phyloP scores from a whole-genome alignment of 2,888 invertebrate species.

The Morpho deidamia region DNA sequence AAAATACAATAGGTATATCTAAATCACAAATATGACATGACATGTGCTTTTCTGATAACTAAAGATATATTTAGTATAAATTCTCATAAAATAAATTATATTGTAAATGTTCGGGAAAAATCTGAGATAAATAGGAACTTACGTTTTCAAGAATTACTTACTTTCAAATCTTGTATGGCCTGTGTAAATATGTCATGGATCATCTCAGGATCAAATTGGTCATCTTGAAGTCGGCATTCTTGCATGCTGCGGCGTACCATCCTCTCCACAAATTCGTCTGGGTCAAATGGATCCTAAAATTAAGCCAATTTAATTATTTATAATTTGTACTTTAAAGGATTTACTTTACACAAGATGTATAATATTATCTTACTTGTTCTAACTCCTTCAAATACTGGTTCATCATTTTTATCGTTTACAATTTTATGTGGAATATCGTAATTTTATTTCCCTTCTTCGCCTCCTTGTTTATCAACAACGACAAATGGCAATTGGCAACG shows the following conservation, averaged over 20 bases:
- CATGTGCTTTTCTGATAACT: no score
- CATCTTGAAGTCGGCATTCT: conserved; percentile 81
- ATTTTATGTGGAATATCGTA: not conserved
- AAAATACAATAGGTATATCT: no score
- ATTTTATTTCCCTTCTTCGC: not conserved
- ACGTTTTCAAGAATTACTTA: conserved; percentile 21
- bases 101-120: no score
- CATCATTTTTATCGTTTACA: conserved; percentile 81
- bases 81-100: no score
- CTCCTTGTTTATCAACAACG: conserved; percentile 1
- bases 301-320: not conserved
- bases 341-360: not conserved
- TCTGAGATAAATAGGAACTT: not conserved
- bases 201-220: conserved; percentile 88
- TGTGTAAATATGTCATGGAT: conserved; percentile 95
- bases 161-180: conserved; percentile 89
- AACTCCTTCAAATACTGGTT: conserved; percentile 92
- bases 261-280: conserved; percentile 98
- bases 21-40: no score
- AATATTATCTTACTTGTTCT: conserved; percentile 81
- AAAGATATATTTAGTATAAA: no score
- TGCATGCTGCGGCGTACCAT: conserved; percentile 95
- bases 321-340: no score
- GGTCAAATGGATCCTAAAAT: conserved; percentile 95
- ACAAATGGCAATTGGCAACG: not conserved